Evolutionary conservation across 2,113 vertebrate genomes (phyloP), one percentile per base, ranked within the genome.

Genomic region (Boulengeromyrus knoepffleri): DNA sequence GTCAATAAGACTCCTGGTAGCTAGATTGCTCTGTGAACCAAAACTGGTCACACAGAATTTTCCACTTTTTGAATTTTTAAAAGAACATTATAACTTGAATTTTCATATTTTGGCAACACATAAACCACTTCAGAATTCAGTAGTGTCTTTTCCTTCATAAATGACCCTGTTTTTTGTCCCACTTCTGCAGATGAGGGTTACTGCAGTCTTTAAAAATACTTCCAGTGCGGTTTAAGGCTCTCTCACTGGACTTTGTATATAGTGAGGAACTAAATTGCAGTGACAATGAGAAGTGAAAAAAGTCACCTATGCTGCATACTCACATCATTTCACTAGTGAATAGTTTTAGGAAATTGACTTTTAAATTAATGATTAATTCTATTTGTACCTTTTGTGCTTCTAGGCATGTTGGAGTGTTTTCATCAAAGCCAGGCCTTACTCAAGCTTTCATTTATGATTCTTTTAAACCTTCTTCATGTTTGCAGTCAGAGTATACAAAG

Each of bases 231-330:
- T 80, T 80, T 42, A 19, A 42, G 74, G 74, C 74, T 39, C 13
- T 80, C 74, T 19, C 36, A 80, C 74, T 42, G 74, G 31, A 80
- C 74, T 19, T 42, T 36, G 74, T 17, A 80, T 80, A 80, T 42
- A 80, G 74, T 92, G 90, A 89, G 92, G 92, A 92, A 95, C 62
- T 70, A 80, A 80, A 80, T 80, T 42, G 27, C 36, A 39, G 12
- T 77, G 74, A 80, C 36, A 17, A 7, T 42, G 74, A 39, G 36
- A 17, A 77, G 17, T 39, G 70, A 36, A 39, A 80, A 80, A 13
- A 9, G 62, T 13, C 62, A 31, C n/a, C 62, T 70, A 13, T 70
- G 10, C n/a, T 31, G 62, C 62, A 13, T 27, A 27, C 62, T n/a
- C 62, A 66, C 62, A 27, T 66, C 62, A 27, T 66, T 66, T 66